Percentiles rank a stretch among this genome's conserved stretches.
Evolutionary conservation across 2,888 invertebrate species (phyloP).

Genomic region (Rhagophthalmus giganteus): DNA sequence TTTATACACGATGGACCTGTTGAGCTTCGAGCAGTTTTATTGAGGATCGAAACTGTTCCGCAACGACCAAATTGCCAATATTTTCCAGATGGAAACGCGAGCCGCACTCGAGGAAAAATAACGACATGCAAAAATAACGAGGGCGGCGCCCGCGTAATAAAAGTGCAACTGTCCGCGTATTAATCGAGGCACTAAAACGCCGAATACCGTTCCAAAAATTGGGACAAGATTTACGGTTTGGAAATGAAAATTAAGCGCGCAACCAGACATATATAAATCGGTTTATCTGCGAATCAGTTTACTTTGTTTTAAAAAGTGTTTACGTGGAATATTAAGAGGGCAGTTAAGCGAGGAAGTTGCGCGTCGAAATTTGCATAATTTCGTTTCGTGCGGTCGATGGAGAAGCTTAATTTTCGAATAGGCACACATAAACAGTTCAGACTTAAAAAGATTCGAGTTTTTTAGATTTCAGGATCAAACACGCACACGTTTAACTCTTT

Average conservation of each 20-base stretch:
- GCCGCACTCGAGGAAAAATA: not conserved
- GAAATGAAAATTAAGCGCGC: not conserved
- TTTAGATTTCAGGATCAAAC: not conserved
- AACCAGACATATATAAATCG: not conserved
- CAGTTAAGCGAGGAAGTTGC: constrained; percentile 11
- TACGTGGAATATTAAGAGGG: constrained; percentile 18
- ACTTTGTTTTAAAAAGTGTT: constrained; percentile 19
- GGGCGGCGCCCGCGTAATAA: too few species aligned
- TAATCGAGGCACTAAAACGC: not conserved
- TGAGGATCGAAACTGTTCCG: too few species aligned
- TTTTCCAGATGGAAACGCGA: not conserved
- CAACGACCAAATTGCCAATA: too few species aligned
- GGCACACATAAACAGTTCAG: too few species aligned
- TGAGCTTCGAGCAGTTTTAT: too few species aligned
- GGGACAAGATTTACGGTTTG: not conserved
- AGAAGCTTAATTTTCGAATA: not conserved
- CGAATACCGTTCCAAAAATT: not conserved
- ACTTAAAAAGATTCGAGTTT: too few species aligned
- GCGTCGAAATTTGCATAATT: constrained; percentile 12
- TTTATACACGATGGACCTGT: too few species aligned
- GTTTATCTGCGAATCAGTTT: constrained; percentile 5
- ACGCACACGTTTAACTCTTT: not conserved
- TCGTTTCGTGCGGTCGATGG: too few species aligned
- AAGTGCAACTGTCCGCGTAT: too few species aligned
- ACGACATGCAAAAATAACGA: too few species aligned